Conservation (phyloP, 2,113 vertebrate genomes). For the Sinosuthora webbiana region DNA sequence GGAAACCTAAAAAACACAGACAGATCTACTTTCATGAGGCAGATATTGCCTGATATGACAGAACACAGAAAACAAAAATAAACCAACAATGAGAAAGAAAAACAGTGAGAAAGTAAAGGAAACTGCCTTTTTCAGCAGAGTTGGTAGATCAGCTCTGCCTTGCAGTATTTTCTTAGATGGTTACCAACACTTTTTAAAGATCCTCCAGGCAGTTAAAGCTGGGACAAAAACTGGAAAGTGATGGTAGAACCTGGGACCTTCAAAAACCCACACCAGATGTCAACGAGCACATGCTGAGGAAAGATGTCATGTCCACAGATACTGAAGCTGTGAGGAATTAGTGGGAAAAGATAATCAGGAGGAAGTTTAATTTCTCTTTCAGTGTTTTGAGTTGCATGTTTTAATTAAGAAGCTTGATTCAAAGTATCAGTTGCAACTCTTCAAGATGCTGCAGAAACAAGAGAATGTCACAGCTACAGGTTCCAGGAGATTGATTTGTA, state of each 20-base stretch:
- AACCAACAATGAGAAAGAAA: neutral
- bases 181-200: neutral
- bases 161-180: neutral
- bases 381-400: neutral
- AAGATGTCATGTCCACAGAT: neutral
- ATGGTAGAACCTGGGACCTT: neutral
- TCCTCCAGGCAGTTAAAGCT: neutral
- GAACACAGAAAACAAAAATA: conserved; percentile 24
- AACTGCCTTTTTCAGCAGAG: neutral
- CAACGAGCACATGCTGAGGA: neutral
- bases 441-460: neutral
- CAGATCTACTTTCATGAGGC: neutral
- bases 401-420: neutral
- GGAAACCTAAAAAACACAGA: neutral
- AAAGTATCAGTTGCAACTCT: neutral
- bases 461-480: neutral
- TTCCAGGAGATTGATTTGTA: neutral
- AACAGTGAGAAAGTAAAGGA: neutral
- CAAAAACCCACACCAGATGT: neutral
- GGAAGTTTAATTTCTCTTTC: neutral
- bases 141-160: neutral
- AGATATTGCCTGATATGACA: neutral
- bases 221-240: neutral
- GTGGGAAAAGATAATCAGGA: neutral
- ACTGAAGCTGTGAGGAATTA: neutral